Conservation (phyloP, 2,888 invertebrate species). For the Pterostichus niger region DNA sequence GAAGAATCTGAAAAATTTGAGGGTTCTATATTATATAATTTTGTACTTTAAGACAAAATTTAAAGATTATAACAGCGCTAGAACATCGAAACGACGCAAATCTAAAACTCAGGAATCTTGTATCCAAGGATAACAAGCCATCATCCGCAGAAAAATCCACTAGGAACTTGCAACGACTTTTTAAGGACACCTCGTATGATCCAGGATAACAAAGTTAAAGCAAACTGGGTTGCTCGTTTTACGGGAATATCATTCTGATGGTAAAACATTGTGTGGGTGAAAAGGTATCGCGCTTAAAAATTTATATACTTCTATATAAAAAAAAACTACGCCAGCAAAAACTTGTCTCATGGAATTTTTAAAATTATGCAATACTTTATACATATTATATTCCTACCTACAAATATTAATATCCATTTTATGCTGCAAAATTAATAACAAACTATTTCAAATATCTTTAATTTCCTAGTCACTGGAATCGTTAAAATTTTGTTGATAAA, state of each 20-base stretch:
- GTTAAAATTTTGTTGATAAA: too few species aligned
- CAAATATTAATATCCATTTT: too few species aligned
- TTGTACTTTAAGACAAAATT: not conserved
- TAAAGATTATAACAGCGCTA: not conserved
- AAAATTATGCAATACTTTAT: too few species aligned
- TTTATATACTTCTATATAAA: constrained; percentile 47
- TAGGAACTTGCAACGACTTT: constrained; percentile 62
- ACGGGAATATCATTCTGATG: constrained; percentile 49
- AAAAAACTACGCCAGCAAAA: constrained; percentile 12
- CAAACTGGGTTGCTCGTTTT: constrained; percentile 62
- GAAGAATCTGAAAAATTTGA: too few species aligned
- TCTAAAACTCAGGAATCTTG: constrained; percentile 6
- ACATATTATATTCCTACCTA: too few species aligned
- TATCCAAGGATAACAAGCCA: constrained; percentile 23
- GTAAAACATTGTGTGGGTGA: constrained; percentile 38
- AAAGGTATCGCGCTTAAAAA: constrained; percentile 53
- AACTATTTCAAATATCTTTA: too few species aligned
- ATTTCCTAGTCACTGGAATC: too few species aligned
- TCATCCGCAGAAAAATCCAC: constrained; percentile 60
- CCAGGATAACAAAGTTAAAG: constrained; percentile 66
- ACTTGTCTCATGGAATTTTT: not conserved
- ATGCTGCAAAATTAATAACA: too few species aligned
- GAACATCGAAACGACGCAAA: not conserved
- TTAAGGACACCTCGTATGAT: constrained; percentile 66
- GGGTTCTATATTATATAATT: too few species aligned